phyloP scores from a whole-genome alignment of 2,888 invertebrate species.

The Chrysolina oricalcia region DNA sequence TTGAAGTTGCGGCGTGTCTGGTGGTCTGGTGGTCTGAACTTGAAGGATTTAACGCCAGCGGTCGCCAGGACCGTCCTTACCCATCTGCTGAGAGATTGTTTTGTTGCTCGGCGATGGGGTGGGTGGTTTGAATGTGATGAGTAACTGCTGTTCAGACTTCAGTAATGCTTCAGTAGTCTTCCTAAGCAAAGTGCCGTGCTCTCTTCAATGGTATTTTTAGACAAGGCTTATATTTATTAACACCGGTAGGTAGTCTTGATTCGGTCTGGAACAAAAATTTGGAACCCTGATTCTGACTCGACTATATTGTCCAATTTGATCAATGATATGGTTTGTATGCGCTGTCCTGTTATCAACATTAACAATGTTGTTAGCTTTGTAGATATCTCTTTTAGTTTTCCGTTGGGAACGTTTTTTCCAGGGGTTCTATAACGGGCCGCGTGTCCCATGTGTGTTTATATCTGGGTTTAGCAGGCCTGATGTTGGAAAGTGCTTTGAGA shows the following conservation, averaged over 20 bases:
- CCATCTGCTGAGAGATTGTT: conserved; percentile 39
- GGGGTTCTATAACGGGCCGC: conserved; percentile 38
- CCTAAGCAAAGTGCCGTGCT: no score
- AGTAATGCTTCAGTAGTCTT: not conserved
- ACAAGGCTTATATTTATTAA: no score
- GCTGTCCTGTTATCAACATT: conserved; percentile 52
- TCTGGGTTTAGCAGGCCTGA: conserved; percentile 50
- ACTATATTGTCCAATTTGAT: conserved; percentile 38
- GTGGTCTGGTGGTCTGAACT: conserved; percentile 39
- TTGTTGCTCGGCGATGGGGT: conserved; percentile 35
- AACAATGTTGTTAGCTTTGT: conserved; percentile 49
- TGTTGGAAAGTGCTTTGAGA: conserved; percentile 49
- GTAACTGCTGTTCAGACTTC: conserved; percentile 4
- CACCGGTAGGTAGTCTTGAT: no score
- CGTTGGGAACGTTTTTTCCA: conserved; percentile 24
- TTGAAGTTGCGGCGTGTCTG: conserved; percentile 33
- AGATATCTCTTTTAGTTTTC: conserved; percentile 39
- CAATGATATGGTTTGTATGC: conserved; percentile 46
- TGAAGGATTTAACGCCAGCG: conserved; percentile 29
- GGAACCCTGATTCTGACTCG: no score
- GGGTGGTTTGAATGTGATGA: conserved; percentile 33
- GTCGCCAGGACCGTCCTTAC: conserved; percentile 32
- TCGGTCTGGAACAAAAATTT: no score
- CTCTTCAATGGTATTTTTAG: no score
- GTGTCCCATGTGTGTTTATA: conserved; percentile 62